These are phyloP conservation scores for Grallaria varia DNA, from an alignment of 2,113 vertebrate genomes.

Conservation along the genomic window DNA sequence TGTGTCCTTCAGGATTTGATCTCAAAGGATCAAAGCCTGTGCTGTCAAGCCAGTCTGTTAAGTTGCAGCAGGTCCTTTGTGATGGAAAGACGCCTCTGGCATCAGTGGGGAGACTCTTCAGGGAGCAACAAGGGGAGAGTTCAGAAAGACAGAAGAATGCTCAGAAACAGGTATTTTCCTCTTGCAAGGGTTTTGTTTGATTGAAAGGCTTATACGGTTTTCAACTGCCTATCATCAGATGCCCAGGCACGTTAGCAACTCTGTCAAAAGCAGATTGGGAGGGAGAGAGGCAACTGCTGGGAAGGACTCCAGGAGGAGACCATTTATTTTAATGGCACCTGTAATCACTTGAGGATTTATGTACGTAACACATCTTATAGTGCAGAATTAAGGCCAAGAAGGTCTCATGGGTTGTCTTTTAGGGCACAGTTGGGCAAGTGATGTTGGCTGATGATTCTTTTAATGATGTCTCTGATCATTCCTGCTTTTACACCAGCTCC, in stretches of 20 bases:
- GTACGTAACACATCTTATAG: background rate
- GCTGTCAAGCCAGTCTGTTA: background rate
- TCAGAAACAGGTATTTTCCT: background rate
- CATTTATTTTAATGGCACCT: background rate
- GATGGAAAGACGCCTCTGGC: background rate
- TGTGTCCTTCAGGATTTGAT: background rate
- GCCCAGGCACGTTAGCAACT: background rate
- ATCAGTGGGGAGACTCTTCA: background rate
- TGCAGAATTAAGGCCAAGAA: background rate
- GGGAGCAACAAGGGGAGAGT: background rate
- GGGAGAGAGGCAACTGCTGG: background rate
- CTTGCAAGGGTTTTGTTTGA: background rate
- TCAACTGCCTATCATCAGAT: background rate
- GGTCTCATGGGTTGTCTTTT: background rate
- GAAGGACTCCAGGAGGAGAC: background rate
- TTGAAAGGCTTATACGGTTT: background rate
- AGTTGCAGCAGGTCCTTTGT: background rate
- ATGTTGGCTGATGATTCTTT: background rate
- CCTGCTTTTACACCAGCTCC: accelerated
- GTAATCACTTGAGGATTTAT: background rate
- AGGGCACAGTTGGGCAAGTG: background rate
- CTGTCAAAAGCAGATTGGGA: background rate
- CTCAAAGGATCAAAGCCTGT: background rate
- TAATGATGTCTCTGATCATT: background rate
- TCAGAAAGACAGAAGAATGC: background rate